These are phyloP conservation scores for Corythornis vintsioides DNA, from an alignment of 2,113 vertebrate species.

Conservation along the genomic window DNA sequence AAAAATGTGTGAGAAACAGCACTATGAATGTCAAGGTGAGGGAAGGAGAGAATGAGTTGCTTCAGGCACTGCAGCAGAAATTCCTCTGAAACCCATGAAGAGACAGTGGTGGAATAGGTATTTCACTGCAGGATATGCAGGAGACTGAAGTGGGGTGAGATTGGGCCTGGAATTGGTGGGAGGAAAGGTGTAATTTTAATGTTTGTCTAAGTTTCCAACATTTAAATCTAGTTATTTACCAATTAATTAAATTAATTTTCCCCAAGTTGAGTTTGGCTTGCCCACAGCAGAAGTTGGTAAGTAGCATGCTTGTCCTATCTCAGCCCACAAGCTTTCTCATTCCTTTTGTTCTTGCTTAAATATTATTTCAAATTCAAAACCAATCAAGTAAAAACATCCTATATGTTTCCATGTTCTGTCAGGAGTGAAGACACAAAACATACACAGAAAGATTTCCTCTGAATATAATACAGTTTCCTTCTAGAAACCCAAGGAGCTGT, in stretches of 20 bases:
- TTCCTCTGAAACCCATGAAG: neutral
- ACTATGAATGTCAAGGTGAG: neutral
- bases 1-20: neutral
- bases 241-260: neutral
- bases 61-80: neutral
- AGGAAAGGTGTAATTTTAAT: neutral
- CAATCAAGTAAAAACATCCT: neutral
- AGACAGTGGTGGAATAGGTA: fast-evolving
- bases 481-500: neutral
- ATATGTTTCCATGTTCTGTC: neutral
- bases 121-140: neutral
- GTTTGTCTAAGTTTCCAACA: neutral
- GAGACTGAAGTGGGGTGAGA: neutral
- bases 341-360: neutral
- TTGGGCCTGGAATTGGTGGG: neutral
- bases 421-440: neutral
- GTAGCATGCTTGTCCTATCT: neutral
- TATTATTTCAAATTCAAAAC: neutral
- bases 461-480: neutral
- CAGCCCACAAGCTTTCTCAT: neutral
- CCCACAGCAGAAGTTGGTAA: neutral
- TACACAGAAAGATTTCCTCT: neutral
- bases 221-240: neutral
- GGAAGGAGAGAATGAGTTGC: neutral
- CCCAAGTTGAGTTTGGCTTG: neutral